Conservation (phyloP, 1,140 invertebrate genomes). For the Pantala flavescens region DNA sequence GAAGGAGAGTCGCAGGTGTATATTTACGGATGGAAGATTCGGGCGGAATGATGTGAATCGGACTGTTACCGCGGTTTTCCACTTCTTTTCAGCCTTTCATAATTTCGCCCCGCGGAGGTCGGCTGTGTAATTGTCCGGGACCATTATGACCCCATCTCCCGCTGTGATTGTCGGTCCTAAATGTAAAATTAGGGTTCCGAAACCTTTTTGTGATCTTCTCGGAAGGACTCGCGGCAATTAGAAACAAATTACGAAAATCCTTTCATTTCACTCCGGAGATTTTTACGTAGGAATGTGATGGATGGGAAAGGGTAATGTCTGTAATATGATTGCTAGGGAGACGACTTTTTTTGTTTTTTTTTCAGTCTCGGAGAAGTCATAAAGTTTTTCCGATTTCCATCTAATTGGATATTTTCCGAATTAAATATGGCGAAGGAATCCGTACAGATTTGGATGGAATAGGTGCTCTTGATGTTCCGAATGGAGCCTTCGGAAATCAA, state of each 20-base stretch:
- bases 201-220: background rate
- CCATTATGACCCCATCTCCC: background rate
- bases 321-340: background rate
- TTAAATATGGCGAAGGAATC: no score
- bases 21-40: background rate
- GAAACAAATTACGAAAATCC: background rate
- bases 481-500: no score
- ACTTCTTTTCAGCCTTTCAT: background rate
- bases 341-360: no score
- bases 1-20: background rate
- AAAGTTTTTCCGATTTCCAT: no score
- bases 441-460: no score
- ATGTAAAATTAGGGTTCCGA: background rate
- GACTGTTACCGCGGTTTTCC: background rate
- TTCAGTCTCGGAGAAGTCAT: no score
- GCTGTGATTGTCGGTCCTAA: background rate
- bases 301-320: background rate
- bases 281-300: background rate
- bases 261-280: background rate
- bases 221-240: background rate
- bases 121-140: background rate
- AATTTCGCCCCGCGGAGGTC: background rate
- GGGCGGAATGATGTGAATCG: background rate
- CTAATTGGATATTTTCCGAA: no score
- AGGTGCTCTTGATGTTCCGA: no score